Conservation (phyloP, 1,140 invertebrate species). For the Aleiodes sp. region DNA sequence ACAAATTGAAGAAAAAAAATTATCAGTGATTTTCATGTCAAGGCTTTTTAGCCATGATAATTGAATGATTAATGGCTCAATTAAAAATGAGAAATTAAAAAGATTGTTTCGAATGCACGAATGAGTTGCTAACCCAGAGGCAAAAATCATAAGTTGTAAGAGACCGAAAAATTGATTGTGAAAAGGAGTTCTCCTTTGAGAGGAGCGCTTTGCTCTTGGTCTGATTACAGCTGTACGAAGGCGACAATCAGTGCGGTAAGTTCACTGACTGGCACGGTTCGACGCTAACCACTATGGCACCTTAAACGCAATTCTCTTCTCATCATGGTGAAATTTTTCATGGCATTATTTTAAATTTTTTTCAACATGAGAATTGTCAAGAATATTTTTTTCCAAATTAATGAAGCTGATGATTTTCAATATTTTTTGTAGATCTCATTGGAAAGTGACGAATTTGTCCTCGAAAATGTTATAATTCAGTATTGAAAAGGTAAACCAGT, state of each 20-base stretch:
- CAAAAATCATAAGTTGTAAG: background rate
- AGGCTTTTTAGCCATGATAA: background rate
- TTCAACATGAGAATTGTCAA: no score
- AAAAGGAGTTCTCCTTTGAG: no score
- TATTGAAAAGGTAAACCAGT: no score
- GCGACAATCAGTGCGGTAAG: conserved; percentile 64
- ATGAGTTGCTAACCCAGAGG: conserved; percentile 13
- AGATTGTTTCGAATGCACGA: conserved; percentile 17
- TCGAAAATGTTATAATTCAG: no score
- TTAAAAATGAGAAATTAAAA: background rate
- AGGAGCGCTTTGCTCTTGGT: conserved; percentile 35
- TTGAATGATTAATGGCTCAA: conserved; percentile 24
- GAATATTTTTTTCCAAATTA: no score
- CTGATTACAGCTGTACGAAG: conserved; percentile 38
- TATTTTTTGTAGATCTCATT: no score
- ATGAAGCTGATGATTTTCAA: no score
- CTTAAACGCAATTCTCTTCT: background rate
- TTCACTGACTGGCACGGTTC: conserved; percentile 59
- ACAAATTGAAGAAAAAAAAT: background rate
- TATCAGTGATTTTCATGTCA: background rate
- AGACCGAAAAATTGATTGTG: no score
- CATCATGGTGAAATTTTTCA: conserved; percentile 1
- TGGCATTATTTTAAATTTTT: no score
- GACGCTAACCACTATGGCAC: background rate
- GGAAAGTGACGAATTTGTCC: no score